A percentile compares a stretch with the other conserved stretches of the same genome.
These are phyloP conservation scores for Charina bottae DNA, from an alignment of 2,113 vertebrate species.

Conservation along the genomic window DNA sequence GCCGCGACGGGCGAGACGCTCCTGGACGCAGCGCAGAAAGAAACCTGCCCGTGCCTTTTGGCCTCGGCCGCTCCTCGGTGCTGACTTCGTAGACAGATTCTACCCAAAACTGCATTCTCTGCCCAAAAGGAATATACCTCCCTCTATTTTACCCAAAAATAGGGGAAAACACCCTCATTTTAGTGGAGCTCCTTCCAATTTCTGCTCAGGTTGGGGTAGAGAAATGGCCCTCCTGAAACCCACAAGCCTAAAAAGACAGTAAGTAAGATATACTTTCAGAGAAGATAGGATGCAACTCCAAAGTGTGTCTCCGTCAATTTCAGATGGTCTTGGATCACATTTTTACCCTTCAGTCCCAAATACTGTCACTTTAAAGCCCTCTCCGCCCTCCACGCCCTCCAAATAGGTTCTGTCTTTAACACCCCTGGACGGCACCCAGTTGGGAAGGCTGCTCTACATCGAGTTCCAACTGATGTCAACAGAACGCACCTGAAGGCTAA, in stretches of 20 bases:
- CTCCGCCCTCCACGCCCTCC: neutral
- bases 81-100: neutral
- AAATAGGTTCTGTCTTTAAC: neutral
- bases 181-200: neutral
- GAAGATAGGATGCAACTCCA: neutral
- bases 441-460: neutral
- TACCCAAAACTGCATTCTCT: neutral
- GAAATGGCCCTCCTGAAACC: neutral
- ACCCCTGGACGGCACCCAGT: neutral
- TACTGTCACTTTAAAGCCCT: neutral
- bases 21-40: neutral
- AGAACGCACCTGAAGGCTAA: neutral
- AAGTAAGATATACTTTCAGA: neutral
- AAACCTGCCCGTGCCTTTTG: neutral
- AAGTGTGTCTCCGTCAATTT: neutral
- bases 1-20: neutral
- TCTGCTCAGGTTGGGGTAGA: neutral
- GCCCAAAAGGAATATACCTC: neutral
- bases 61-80: neutral
- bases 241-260: neutral
- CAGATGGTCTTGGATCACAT: neutral
- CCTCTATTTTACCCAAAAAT: neutral
- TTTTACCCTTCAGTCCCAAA: neutral
- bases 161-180: neutral
- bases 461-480: neutral